Base-by-base conservation (phyloP, 2,888 invertebrate species). In the Oxycera nigricornis region DNA sequence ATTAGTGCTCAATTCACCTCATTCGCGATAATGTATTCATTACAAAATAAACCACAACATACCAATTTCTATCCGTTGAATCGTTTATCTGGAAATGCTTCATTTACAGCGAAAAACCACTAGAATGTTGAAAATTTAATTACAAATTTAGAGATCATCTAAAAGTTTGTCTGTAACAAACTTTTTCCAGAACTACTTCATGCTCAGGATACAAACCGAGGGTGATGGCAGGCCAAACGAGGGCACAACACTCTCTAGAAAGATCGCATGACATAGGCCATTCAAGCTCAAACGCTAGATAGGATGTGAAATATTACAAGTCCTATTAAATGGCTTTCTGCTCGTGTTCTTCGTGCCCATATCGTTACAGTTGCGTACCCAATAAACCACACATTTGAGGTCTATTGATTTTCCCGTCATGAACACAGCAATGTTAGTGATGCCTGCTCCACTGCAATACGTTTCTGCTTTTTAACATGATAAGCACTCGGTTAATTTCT, bases 401-500 rank as follows among this genome's bases (percentile, higher is more conserved):
- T 70, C 70, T 70, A 70, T 70, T 55, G 70, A 70, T 70, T 70
- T 70, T 70, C 30, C 70, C 31, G 52, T 70, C 70, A 70, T 52
- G 70, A 46, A 55, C 70, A 70, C 31, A 39, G 14, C 35, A 46
- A 4, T 67, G 67, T 46, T 67, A 50, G 28, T 67, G 61, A 61
- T 61, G 17, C 61, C 31, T 61, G n/a, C n/a, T 4, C 7, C 26
- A 26, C 31, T 31, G n/a, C 61, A 3, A 28, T 61, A 31, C 61
- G 61, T 61, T 31, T 11, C 24, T 61, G n/a, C 26, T 31, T 61
- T 61, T 31, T 61, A n/a, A n/a, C n/a, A n/a, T n/a, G n/a, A n/a
- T n/a, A n/a, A n/a, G n/a, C n/a, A n/a, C n/a, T n/a, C n/a, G n/a
- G n/a, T 61, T 61, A 31, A 28, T 14, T 14, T 9, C 61, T 55